These are phyloP conservation scores for Drosophila nigritarsus DNA, from an alignment of 2,888 invertebrate genomes.

Conservation along the genomic window DNA sequence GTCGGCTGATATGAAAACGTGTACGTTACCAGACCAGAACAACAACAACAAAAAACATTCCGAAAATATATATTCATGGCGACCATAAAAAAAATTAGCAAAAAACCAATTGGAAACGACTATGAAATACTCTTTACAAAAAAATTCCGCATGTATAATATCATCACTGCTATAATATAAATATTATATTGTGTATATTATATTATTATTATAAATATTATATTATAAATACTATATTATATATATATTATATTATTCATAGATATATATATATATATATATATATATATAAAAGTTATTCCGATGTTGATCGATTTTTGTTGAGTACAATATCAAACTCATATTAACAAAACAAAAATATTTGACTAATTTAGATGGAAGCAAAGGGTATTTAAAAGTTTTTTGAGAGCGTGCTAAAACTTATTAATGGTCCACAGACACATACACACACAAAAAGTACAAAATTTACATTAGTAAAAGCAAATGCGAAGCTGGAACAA, in stretches of 20 bases:
- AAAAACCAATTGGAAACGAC: background rate
- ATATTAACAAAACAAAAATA: background rate
- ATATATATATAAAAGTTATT: background rate
- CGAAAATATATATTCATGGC: background rate
- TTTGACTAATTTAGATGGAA: background rate
- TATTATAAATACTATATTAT: too few species aligned
- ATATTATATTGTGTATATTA: background rate
- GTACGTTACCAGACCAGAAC: constrained; percentile 24
- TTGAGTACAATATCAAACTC: background rate
- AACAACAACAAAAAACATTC: constrained; percentile 3
- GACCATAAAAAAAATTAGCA: background rate
- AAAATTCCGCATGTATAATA: background rate
- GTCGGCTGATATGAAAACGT: constrained; percentile 61
- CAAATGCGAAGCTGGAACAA: constrained; percentile 29
- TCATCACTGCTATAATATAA: background rate
- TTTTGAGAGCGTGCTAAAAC: constrained; percentile 6
- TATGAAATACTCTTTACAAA: background rate
- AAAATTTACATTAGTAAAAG: background rate
- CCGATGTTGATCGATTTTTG: background rate
- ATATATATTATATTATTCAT: too few species aligned
- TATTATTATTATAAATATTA: too few species aligned
- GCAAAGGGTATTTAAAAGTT: constrained; percentile 2
- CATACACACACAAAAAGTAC: background rate
- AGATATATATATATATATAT: background rate
- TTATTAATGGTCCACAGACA: constrained; percentile 30